These are phyloP conservation scores for Sebastes fasciatus DNA, from an alignment of 2,113 vertebrate genomes.

Conservation along the genomic window DNA sequence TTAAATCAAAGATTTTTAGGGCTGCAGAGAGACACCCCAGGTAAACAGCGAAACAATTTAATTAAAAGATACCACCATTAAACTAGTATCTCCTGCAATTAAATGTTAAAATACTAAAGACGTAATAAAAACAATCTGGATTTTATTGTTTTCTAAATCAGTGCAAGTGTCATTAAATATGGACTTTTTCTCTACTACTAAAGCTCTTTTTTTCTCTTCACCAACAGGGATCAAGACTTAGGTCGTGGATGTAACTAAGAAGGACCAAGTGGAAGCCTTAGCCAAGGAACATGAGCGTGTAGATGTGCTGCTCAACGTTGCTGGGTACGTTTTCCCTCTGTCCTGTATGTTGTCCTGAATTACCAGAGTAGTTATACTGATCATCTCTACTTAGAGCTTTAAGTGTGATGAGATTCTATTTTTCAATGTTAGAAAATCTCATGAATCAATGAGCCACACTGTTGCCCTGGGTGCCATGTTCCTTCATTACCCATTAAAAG, in stretches of 20 bases:
- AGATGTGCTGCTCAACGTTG: slow-evolving; percentile 95
- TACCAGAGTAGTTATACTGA: not conserved
- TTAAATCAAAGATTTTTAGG: not conserved
- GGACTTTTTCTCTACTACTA: not conserved
- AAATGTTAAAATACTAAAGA: not conserved
- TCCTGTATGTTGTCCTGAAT: not conserved
- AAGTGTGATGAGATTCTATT: not conserved
- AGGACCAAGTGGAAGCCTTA: slow-evolving; percentile 91
- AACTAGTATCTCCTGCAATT: not conserved
- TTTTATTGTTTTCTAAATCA: not conserved
- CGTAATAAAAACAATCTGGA: not conserved
- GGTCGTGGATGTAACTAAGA: slow-evolving; percentile 94
- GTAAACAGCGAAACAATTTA: no score
- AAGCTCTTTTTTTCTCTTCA: not conserved
- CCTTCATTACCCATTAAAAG: not conserved
- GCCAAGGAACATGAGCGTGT: slow-evolving; percentile 89
- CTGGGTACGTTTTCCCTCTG: slow-evolving; percentile 85
- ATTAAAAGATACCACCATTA: no score
- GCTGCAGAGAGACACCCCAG: not conserved
- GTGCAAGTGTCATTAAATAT: not conserved
- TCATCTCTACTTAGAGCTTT: not conserved
- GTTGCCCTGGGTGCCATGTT: not conserved
- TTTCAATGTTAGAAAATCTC: not conserved
- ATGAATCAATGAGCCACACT: not conserved
- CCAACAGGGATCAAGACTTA: slow-evolving; percentile 89